Evolutionary conservation across 2,888 invertebrate genomes (phyloP).

Genomic region (Dione vanillae): DNA sequence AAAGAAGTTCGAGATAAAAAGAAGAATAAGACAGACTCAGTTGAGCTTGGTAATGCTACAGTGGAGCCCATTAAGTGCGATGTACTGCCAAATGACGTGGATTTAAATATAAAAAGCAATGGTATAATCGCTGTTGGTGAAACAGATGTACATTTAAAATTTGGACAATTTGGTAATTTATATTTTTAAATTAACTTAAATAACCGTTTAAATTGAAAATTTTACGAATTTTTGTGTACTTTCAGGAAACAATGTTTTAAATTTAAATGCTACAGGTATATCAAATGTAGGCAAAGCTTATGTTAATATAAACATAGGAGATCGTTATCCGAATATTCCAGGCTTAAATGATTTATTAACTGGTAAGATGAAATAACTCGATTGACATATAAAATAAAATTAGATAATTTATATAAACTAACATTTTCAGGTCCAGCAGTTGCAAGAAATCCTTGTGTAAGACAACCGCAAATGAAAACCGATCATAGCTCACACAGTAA

Average conservation of each 20-base stretch:
- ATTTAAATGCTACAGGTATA: slow-evolving; percentile 67
- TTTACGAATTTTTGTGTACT: neutral
- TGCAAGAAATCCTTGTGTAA: slow-evolving; percentile 28
- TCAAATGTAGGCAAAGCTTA: slow-evolving; percentile 70
- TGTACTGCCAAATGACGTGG: slow-evolving; percentile 55
- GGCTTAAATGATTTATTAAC: slow-evolving; percentile 62
- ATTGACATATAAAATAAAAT: neutral
- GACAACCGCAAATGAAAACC: slow-evolving; percentile 24
- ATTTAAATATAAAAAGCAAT: slow-evolving; percentile 60
- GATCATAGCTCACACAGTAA: slow-evolving; percentile 10
- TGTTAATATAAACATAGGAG: slow-evolving; percentile 59
- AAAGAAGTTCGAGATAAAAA: slow-evolving; percentile 71
- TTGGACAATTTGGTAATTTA: slow-evolving; percentile 61
- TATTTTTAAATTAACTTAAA: neutral
- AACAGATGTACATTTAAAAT: slow-evolving; percentile 59
- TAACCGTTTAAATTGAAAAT: neutral
- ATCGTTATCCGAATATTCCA: slow-evolving; percentile 61
- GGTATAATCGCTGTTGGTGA: slow-evolving; percentile 69
- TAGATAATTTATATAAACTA: neutral
- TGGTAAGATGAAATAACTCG: slow-evolving; percentile 56
- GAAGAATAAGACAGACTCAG: slow-evolving; percentile 56
- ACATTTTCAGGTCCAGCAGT: slow-evolving; percentile 31
- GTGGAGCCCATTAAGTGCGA: slow-evolving; percentile 51
- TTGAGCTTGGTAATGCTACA: slow-evolving; percentile 38
- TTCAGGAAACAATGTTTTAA: slow-evolving; percentile 64